phyloP scores from a whole-genome alignment of 2,113 vertebrate genomes.

The Cisticola juncidis region DNA sequence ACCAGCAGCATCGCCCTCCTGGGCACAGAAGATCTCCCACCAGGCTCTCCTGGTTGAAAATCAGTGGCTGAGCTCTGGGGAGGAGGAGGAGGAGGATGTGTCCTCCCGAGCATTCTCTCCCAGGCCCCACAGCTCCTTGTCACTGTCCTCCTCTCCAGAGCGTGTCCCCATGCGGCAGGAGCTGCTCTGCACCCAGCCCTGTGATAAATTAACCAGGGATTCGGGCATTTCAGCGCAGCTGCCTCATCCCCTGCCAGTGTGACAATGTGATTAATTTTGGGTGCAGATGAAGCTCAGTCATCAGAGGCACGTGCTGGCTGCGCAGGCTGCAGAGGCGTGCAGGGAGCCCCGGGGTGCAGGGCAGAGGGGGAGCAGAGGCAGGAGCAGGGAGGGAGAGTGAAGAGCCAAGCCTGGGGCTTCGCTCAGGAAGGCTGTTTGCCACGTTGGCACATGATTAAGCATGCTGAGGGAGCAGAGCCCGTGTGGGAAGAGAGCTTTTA shows the following conservation, averaged over 20 bases:
- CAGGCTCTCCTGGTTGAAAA: neutral
- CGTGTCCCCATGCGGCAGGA: neutral
- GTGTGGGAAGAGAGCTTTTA: neutral
- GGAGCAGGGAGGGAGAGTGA: neutral
- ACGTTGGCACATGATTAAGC: neutral
- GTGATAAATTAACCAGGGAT: constrained; percentile 64
- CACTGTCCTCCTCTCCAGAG: neutral
- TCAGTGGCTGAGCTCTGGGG: neutral
- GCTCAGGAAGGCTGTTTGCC: neutral
- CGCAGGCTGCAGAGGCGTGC: neutral
- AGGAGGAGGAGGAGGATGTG: neutral
- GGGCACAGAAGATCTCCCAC: neutral
- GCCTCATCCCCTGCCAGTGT: constrained; percentile 55
- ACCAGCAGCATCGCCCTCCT: neutral
- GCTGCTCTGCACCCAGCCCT: neutral
- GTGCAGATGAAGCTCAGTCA: constrained; percentile 62
- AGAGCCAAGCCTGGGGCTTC: neutral
- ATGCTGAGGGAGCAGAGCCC: neutral
- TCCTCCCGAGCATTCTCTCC: fast-evolving
- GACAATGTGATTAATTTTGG: constrained; percentile 68
- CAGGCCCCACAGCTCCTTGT: neutral
- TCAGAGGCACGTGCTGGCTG: constrained; percentile 17
- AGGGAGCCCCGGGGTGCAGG: fast-evolving
- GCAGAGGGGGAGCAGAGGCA: neutral
- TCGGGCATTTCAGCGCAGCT: constrained; percentile 35